Conservation (phyloP, 2,113 vertebrate species). For the Psephotus haematonotus region DNA sequence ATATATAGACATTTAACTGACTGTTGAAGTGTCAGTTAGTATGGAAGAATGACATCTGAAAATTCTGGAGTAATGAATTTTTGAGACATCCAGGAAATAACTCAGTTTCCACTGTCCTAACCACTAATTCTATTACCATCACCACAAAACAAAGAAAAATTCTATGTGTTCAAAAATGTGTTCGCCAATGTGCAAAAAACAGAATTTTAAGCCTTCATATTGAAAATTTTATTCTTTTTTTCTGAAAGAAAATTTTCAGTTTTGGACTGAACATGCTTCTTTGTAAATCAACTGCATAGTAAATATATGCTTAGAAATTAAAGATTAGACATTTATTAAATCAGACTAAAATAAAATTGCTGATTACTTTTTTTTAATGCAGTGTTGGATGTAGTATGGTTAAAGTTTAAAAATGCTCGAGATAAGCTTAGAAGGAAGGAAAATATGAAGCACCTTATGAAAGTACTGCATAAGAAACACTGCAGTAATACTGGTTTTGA, state of each 20-base stretch:
- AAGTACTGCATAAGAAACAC: not conserved
- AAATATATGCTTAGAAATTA: not conserved
- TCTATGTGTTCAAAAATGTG: not conserved
- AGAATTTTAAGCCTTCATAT: not conserved
- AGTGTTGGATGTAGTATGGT: not conserved
- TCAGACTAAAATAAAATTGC: not conserved
- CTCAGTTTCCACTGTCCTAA: not conserved
- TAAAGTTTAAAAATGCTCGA: not conserved
- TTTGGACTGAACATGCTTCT: not conserved
- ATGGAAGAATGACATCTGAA: not conserved
- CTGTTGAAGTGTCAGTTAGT: not conserved
- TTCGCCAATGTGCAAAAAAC: not conserved
- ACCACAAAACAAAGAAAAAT: not conserved
- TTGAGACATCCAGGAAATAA: not conserved
- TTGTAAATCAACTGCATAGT: not conserved
- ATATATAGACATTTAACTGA: not conserved
- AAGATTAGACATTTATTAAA: not conserved
- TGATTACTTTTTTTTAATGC: accelerated
- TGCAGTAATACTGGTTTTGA: not conserved
- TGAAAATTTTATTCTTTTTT: not conserved
- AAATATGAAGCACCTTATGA: not conserved
- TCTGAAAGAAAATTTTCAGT: not conserved
- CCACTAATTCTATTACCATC: not conserved
- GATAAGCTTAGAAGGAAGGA: not conserved
- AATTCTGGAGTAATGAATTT: not conserved